phyloP scores from a whole-genome alignment of 2,888 invertebrate genomes.

The Oscheius onirici region DNA sequence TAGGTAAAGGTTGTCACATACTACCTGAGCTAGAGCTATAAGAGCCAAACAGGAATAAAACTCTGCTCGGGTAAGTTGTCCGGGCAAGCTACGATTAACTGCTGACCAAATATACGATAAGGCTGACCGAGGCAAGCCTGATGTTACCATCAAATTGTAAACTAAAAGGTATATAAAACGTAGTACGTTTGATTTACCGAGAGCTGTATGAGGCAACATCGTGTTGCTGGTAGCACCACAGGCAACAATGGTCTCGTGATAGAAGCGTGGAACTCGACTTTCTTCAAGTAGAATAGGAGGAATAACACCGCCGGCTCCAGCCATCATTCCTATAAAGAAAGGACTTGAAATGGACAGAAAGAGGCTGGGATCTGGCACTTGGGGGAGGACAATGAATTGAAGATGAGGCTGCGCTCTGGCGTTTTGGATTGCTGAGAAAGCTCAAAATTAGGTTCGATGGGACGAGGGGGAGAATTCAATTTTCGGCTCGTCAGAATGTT shows the following conservation, averaged over 20 bases:
- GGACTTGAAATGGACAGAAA: not conserved
- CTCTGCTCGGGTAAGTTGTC: constrained; percentile 73
- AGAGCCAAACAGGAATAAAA: constrained; percentile 74
- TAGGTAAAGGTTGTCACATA: not conserved
- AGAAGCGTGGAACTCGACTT: constrained; percentile 61
- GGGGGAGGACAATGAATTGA: constrained; percentile 2
- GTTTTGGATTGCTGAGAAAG: not conserved
- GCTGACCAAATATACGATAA: constrained; percentile 74
- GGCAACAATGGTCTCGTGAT: constrained; percentile 59
- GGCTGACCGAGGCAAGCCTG: constrained; percentile 73
- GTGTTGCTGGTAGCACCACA: constrained; percentile 60
- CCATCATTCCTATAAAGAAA: constrained; percentile 45
- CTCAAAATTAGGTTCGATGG: not conserved
- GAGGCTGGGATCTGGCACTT: not conserved
- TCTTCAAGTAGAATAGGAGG: constrained; percentile 66
- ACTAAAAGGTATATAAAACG: constrained; percentile 60
- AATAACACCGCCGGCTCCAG: constrained; percentile 61
- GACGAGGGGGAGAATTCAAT: constrained; percentile 5
- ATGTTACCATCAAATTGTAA: constrained; percentile 74
- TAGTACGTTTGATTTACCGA: constrained; percentile 37
- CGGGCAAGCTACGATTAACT: constrained; percentile 73
- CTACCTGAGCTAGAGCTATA: constrained; percentile 75
- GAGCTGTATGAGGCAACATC: constrained; percentile 59
- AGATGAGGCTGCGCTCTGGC: not conserved
- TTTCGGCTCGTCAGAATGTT: not conserved